These are phyloP conservation scores for Cryptocephalus moraei DNA, from an alignment of 2,888 invertebrate species.

Conservation along the genomic window DNA sequence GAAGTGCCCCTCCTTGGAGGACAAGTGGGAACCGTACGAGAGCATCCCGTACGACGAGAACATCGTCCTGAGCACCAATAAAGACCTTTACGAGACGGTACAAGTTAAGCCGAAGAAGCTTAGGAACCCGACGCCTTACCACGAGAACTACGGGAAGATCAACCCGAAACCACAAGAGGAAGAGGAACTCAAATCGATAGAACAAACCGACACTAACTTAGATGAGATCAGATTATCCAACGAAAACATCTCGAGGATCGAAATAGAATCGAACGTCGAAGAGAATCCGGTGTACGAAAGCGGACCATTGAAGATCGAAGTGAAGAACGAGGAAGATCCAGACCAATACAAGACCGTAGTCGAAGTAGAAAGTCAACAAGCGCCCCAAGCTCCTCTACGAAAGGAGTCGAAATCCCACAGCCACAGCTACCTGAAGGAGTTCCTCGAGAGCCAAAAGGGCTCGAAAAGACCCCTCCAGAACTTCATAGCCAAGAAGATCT, in stretches of 20 bases:
- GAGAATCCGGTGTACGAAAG: constrained; percentile 10
- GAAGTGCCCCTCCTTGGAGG: constrained; percentile 29
- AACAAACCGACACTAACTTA: constrained; percentile 27
- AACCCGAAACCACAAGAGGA: constrained; percentile 4
- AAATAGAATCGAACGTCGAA: constrained; percentile 6
- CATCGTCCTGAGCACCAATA: constrained; percentile 28
- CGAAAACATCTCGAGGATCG: constrained; percentile 21
- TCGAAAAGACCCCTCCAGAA: constrained; percentile 36
- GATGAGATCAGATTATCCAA: constrained; percentile 29
- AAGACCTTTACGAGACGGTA: constrained; percentile 25
- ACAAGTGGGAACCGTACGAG: constrained; percentile 17
- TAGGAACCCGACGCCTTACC: constrained; percentile 28
- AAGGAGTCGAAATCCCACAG: constrained; percentile 32
- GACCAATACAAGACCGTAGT: constrained; percentile 33
- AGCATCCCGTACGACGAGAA: constrained; percentile 36
- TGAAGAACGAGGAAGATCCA: constrained; percentile 2
- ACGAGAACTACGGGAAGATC: constrained; percentile 16
- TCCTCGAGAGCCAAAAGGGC: constrained; percentile 35
- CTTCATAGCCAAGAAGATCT: constrained; percentile 34
- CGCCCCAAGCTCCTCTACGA: neutral
- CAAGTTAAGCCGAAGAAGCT: constrained; percentile 31
- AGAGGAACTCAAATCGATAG: constrained; percentile 5
- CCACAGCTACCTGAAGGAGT: constrained; percentile 36
- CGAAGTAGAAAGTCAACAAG: constrained; percentile 17
- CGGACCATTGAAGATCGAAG: constrained; percentile 1